Evolutionary conservation across 2,113 vertebrate species (phyloP).

Genomic region (Otocyon megalotis): DNA sequence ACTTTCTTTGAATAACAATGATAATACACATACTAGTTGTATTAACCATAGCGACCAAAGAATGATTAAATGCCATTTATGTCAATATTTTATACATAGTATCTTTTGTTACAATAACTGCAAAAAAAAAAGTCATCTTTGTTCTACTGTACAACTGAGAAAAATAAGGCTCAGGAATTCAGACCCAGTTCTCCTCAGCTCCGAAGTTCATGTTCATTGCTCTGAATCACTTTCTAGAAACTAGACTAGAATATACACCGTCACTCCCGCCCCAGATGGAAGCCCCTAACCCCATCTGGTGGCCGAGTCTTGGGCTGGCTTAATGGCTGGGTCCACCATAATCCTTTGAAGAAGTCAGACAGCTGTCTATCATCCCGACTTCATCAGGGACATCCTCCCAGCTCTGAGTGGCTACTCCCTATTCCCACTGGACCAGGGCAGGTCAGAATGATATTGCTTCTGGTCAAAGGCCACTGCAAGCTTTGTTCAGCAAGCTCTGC

Average conservation of each 20-base stretch:
- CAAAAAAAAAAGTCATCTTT: not conserved
- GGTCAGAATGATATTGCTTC: not conserved
- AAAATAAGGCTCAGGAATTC: conserved; percentile 17
- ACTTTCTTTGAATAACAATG: not conserved
- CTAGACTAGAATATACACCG: not conserved
- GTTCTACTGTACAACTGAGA: not conserved
- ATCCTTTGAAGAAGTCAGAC: not conserved
- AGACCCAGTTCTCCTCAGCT: not conserved
- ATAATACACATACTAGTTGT: not conserved
- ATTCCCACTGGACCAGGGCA: not conserved
- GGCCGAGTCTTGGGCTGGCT: not conserved
- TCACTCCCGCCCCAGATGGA: not conserved
- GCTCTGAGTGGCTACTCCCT: not conserved
- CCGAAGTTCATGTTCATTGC: not conserved
- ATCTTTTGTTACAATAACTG: not conserved
- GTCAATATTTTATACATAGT: not conserved
- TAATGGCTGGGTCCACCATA: not conserved
- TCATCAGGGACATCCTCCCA: not conserved
- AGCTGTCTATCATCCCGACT: not conserved
- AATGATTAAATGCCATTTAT: not conserved
- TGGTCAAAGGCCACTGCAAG: not conserved
- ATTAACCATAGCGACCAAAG: not conserved
- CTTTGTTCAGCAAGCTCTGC: not conserved
- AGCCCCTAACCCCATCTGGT: not conserved
- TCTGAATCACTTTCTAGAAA: not conserved